Conservation (phyloP, 2,888 invertebrate species). For the Fabriciana adippe region DNA sequence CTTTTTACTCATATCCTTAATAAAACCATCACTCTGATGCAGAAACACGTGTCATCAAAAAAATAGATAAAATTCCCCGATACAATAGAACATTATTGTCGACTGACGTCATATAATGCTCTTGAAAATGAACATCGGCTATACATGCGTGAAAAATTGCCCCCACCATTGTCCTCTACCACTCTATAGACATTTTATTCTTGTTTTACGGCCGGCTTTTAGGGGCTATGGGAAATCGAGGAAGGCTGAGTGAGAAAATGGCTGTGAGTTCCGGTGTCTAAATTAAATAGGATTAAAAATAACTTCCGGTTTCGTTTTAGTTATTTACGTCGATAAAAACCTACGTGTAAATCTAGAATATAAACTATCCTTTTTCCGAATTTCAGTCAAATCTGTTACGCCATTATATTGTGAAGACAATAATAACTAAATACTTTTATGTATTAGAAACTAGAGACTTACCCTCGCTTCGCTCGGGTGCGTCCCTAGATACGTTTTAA, state of each 20-base stretch:
- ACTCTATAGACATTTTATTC: constrained; percentile 43
- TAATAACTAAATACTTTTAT: no score
- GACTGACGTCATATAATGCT: constrained; percentile 37
- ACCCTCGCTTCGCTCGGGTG: no score
- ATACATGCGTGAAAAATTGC: constrained; percentile 43
- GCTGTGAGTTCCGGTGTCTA: neutral
- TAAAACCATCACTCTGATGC: constrained; percentile 26
- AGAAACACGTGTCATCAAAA: constrained; percentile 29
- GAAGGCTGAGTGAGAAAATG: constrained; percentile 4
- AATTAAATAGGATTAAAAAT: neutral
- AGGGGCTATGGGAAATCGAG: constrained; percentile 30
- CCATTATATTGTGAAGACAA: no score
- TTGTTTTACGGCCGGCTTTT: constrained; percentile 43
- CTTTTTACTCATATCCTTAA: neutral
- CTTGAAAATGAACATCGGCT: constrained; percentile 37
- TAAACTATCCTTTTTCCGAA: no score
- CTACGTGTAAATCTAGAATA: no score
- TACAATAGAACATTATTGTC: constrained; percentile 38
- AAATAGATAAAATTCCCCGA: constrained; percentile 36
- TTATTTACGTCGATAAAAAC: no score
- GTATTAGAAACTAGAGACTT: no score
- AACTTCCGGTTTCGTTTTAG: no score
- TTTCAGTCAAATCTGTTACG: no score
- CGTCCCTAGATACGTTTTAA: no score
- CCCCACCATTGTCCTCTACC: constrained; percentile 38